Evolutionary conservation across 37 sponge, comb jelly and placozoan species (phyloP).

Genomic region (Halisarca cf. caerulea): DNA sequence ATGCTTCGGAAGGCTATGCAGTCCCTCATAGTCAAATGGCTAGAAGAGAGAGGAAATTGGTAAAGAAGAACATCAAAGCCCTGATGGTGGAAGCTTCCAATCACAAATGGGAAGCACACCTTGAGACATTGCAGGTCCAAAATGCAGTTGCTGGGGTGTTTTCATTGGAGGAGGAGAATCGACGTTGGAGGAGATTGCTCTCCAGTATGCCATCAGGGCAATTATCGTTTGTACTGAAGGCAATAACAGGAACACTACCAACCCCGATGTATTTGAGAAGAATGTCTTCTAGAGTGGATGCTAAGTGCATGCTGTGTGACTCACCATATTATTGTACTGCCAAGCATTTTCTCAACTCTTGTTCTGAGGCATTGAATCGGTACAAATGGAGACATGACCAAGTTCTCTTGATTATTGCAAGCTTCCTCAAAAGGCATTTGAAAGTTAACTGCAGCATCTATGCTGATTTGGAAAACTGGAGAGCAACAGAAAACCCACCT

Average conservation of each 20-base stretch:
- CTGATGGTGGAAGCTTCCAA: too few relatives aligned
- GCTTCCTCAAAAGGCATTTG: neutral
- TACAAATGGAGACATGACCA: conserved; percentile 4
- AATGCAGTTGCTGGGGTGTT: neutral
- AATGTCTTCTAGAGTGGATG: neutral
- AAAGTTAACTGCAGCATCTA: neutral
- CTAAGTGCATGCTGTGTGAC: neutral
- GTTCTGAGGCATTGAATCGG: neutral
- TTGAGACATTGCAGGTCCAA: neutral
- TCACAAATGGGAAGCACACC: too few relatives aligned
- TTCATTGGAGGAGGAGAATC: neutral
- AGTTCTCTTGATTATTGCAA: neutral
- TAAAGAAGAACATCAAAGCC: too few relatives aligned
- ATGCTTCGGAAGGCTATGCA: too few relatives aligned
- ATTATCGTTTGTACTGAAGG: neutral
- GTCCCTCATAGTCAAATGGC: too few relatives aligned
- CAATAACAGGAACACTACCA: neutral
- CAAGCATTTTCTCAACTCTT: neutral
- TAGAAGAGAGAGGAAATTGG: too few relatives aligned
- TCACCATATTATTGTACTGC: neutral
- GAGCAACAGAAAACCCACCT: conserved; percentile 12
- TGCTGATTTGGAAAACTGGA: neutral
- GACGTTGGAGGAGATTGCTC: neutral
- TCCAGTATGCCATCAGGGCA: neutral
- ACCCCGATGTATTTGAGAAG: neutral